A percentile compares a stretch with the other conserved stretches of the same genome.
These are phyloP conservation scores for Catharus minimus DNA, from an alignment of 2,113 vertebrate species.

Conservation along the genomic window DNA sequence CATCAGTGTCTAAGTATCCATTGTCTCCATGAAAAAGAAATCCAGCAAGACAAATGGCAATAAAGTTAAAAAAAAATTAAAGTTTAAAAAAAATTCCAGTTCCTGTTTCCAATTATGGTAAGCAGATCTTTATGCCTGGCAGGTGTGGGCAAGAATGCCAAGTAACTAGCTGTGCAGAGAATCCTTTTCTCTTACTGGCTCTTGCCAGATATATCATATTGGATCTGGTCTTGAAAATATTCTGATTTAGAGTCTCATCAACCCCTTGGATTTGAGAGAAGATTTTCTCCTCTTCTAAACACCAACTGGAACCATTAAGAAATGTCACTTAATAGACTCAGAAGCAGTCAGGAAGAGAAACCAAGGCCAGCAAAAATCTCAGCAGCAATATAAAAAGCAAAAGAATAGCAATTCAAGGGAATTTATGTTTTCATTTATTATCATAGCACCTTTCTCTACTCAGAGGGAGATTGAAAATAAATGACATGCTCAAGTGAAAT, in stretches of 20 bases:
- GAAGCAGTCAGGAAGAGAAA: neutral
- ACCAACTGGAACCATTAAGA: neutral
- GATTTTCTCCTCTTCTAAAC: neutral
- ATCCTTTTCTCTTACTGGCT: neutral
- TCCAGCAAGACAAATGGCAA: neutral
- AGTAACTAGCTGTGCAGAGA: neutral
- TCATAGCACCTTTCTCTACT: constrained; percentile 9
- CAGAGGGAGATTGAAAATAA: constrained; percentile 48
- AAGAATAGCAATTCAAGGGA: constrained; percentile 35
- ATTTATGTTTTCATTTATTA: constrained; percentile 68
- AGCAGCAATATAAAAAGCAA: constrained; percentile 23
- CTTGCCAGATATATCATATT: neutral
- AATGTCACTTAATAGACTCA: neutral
- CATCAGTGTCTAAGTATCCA: neutral
- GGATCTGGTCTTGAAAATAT: neutral
- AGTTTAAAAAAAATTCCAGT: neutral
- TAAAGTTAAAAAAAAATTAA: neutral
- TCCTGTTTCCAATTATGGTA: neutral
- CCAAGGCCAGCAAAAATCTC: neutral
- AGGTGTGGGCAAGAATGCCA: neutral
- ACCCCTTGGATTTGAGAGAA: neutral
- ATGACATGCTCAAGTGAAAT: constrained; percentile 38
- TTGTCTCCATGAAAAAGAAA: neutral
- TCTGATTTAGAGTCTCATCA: neutral
- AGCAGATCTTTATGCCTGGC: neutral